Evolutionary conservation across 2,888 invertebrate species (phyloP).

Genomic region (Atrina japonica): DNA sequence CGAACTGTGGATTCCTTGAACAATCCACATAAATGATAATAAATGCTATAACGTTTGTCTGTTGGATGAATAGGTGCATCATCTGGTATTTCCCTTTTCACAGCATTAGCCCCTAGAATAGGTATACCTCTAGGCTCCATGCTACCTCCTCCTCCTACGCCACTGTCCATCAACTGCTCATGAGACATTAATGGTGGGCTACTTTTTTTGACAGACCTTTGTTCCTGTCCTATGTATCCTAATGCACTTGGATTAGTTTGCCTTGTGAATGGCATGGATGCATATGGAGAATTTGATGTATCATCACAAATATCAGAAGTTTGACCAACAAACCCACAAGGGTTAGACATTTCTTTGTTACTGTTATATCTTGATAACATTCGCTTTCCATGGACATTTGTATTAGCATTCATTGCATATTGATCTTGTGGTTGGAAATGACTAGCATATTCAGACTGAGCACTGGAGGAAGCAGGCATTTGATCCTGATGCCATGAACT

Average conservation of each 20-base stretch:
- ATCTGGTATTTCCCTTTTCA: constrained; percentile 11
- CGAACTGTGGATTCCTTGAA: constrained; percentile 95
- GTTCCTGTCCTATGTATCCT: constrained; percentile 25
- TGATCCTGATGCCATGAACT: too few relatives aligned
- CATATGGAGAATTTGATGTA: too few relatives aligned
- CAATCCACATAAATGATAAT: constrained; percentile 93
- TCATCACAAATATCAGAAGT: too few relatives aligned
- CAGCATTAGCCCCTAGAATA: constrained; percentile 1
- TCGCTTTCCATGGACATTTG: too few relatives aligned
- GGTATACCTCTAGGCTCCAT: neutral
- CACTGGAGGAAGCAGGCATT: too few relatives aligned
- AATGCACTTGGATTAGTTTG: neutral
- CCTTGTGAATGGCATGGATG: too few relatives aligned
- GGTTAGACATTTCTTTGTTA: too few relatives aligned
- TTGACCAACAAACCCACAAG: too few relatives aligned
- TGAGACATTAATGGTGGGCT: neutral
- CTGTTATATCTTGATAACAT: too few relatives aligned
- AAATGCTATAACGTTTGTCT: constrained; percentile 89
- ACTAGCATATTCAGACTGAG: too few relatives aligned
- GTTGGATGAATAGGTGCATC: constrained; percentile 57
- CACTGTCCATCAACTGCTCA: neutral
- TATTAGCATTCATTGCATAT: too few relatives aligned
- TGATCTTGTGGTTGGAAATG: too few relatives aligned
- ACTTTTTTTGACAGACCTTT: constrained; percentile 4
- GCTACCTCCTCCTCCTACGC: neutral